phyloP scores from a whole-genome alignment of 2,113 vertebrate genomes.

The Urocynchramus pylzowi region DNA sequence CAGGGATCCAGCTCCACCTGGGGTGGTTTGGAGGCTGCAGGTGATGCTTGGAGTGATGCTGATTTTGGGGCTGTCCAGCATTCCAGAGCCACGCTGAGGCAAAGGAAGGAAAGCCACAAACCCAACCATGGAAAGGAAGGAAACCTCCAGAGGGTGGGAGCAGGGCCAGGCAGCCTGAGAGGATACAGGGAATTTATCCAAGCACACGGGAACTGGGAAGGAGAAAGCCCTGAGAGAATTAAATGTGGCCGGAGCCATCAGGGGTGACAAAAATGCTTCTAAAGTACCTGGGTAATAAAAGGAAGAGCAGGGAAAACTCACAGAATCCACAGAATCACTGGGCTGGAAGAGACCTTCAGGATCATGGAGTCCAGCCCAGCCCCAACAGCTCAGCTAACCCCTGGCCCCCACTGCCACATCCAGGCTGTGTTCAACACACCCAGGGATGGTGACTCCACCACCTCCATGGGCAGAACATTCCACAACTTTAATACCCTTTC shows the following conservation, averaged over 20 bases:
- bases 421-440: not conserved
- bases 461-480: too few species aligned
- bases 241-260: not conserved
- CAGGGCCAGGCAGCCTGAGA: not conserved
- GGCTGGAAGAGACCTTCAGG: not conserved
- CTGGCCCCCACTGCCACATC: not conserved
- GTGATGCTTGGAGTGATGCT: accelerated
- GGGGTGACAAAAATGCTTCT: not conserved
- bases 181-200: not conserved
- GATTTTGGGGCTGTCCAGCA: too few species aligned
- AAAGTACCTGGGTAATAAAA: not conserved
- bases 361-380: not conserved
- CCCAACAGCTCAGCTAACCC: accelerated
- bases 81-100: not conserved
- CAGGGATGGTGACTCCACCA: not conserved
- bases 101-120: not conserved
- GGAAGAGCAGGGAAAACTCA: not conserved
- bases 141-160: not conserved
- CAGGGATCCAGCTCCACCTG: not conserved
- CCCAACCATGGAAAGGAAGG: not conserved
- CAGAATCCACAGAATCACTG: not conserved
- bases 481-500: too few species aligned
- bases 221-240: not conserved
- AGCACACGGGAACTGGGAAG: too few species aligned
- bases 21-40: accelerated